phyloP scores from a whole-genome alignment of 2,888 invertebrate genomes.

The Malacosoma neustria region DNA sequence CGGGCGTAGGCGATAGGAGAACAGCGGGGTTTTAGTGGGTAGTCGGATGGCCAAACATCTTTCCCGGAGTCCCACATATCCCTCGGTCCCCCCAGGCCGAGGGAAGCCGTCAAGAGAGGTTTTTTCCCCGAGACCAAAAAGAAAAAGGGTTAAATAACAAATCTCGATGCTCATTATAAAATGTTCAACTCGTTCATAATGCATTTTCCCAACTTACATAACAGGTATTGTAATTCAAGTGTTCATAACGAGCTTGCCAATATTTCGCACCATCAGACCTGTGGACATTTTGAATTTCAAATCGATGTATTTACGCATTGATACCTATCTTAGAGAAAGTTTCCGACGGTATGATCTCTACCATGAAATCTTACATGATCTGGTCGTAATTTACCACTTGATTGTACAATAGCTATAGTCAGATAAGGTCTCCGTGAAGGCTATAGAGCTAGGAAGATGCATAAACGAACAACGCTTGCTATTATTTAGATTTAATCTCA shows the following conservation, averaged over 20 bases:
- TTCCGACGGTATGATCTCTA: constrained; percentile 23
- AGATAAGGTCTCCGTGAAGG: constrained; percentile 40
- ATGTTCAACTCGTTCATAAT: too few species aligned
- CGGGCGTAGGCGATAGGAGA: too few species aligned
- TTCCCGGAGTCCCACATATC: too few species aligned
- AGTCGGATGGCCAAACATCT: too few species aligned
- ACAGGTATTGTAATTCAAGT: neutral
- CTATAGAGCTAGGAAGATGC: constrained; percentile 5
- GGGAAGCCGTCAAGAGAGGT: too few species aligned
- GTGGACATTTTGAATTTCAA: constrained; percentile 50
- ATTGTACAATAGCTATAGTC: constrained; percentile 51
- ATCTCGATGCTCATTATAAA: too few species aligned
- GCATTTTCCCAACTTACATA: neutral
- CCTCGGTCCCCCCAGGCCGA: too few species aligned
- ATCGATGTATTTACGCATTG: constrained; percentile 40
- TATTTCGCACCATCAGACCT: constrained; percentile 29
- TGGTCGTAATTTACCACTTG: constrained; percentile 57
- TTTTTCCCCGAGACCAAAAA: too few species aligned
- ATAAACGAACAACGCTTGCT: too few species aligned
- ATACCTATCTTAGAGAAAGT: constrained; percentile 34
- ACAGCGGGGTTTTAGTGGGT: too few species aligned
- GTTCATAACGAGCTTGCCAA: constrained; percentile 6
- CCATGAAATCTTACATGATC: constrained; percentile 46
- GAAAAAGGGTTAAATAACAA: too few species aligned
- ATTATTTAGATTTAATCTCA: too few species aligned